Evolutionary conservation across 1,140 invertebrate species (phyloP).

Genomic region (Chionoecetes opilio): DNA sequence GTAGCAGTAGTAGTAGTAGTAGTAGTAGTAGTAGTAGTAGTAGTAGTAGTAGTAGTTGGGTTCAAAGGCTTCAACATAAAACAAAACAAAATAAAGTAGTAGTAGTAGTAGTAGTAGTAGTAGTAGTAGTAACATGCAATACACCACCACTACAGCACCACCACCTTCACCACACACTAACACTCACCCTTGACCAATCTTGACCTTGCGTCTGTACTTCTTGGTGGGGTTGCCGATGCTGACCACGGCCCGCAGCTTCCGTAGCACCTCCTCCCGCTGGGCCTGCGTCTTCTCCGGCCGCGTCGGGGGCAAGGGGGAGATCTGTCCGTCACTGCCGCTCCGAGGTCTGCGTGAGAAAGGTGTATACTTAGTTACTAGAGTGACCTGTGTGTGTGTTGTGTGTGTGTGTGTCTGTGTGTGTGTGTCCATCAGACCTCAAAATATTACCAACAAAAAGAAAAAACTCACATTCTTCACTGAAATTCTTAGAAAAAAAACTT

Average conservation of each 20-base stretch:
- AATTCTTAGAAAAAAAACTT: too few species aligned
- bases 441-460: too few species aligned
- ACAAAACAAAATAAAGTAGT: too few species aligned
- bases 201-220: constrained; percentile 99
- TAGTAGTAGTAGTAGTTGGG: constrained; percentile 12
- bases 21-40: not conserved
- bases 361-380: not conserved
- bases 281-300: constrained; percentile 85
- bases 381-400: not conserved
- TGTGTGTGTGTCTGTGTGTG: not conserved
- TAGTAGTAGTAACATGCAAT: too few species aligned
- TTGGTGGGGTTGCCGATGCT: constrained; percentile 96
- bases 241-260: constrained; percentile 96
- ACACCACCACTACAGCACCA: too few species aligned
- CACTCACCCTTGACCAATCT: constrained; percentile 98
- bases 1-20: constrained; percentile 19
- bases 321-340: not conserved
- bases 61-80: too few species aligned
- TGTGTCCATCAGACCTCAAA: too few species aligned
- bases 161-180: not conserved
- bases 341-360: not conserved
- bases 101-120: not conserved
- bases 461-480: too few species aligned
- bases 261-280: constrained; percentile 97
- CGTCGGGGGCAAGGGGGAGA: not conserved